Evolutionary conservation across 1,140 invertebrate genomes (phyloP).

Genomic region (Lysiphlebus fabarum): DNA sequence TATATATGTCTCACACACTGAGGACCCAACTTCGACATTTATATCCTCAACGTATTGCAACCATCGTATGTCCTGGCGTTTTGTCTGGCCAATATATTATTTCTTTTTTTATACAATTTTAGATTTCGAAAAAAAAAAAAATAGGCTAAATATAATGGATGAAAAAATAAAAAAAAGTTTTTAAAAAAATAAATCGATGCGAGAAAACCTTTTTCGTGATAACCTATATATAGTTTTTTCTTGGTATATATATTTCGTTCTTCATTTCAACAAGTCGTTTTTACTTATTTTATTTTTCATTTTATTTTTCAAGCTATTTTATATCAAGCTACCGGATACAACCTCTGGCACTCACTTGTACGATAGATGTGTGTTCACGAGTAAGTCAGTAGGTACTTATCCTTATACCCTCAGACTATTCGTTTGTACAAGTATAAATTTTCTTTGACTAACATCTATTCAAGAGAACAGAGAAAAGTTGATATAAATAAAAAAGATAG

Average conservation of each 20-base stretch:
- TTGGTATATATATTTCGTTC: not conserved
- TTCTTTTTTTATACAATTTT: too few relatives aligned
- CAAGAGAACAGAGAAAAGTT: slow-evolving; percentile 5
- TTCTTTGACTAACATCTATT: slow-evolving; percentile 30
- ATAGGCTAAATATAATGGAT: too few relatives aligned
- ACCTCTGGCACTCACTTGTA: slow-evolving; percentile 7
- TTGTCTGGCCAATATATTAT: too few relatives aligned
- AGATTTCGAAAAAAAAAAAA: too few relatives aligned
- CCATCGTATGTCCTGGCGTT: too few relatives aligned
- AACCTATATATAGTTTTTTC: too few relatives aligned
- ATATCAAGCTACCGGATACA: slow-evolving; percentile 20
- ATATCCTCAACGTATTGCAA: slow-evolving; percentile 21
- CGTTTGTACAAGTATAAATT: slow-evolving; percentile 35
- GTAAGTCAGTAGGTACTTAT: slow-evolving; percentile 45
- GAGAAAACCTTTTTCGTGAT: too few relatives aligned
- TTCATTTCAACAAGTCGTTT: slow-evolving; percentile 6
- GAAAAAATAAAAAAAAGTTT: too few relatives aligned
- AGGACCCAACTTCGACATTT: slow-evolving; percentile 31
- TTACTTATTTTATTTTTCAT: slow-evolving; percentile 11
- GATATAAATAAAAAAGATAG: slow-evolving; percentile 10
- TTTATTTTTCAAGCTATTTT: not conserved
- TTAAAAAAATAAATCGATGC: too few relatives aligned
- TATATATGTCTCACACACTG: not conserved
- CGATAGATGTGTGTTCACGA: slow-evolving; percentile 31
- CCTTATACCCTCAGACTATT: slow-evolving; percentile 31